Base-by-base conservation (phyloP, 2,888 invertebrate species). In the Caenorhabditis sinica region DNA sequence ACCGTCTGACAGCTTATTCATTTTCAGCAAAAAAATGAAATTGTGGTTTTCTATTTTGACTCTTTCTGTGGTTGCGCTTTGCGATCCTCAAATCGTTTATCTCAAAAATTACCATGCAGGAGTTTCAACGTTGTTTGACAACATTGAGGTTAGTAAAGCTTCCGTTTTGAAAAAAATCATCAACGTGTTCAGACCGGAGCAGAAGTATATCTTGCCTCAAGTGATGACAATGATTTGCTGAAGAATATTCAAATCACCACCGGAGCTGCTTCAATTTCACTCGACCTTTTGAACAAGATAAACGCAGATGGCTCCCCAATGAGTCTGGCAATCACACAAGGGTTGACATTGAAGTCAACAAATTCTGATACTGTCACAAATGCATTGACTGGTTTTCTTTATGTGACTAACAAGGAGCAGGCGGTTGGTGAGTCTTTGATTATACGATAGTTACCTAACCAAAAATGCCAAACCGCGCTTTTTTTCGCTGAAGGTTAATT, bases 321-420 rank as follows among this genome's bases (percentile, higher is more conserved):
- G 15, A 63, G 63, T 15, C 15, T 63, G 1, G 20, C 43, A 9
- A 63, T 63, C 6, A 43, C 63, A 20, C n/a, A 15, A 25, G 63
- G 63, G 9, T 43, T 63, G 43, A 15, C 63, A 15, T 25, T 63
- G 43, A 63, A 23, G 23, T 43, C 23, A 0, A 36, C 25, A 2
- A 65, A 65, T n/a, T 43, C 6, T 17, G 45, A 65, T 28, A 28
- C 43, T 4, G 11, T 65, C 2, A 65, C 65, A 25, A n/a, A 65
- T 28, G 65, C 17, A 6, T n/a, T 65, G 8, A 65, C 45, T 9
- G 65, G 65, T 9, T 65, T 45, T 40, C 25, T 65, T 9, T 65
- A 65, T 65, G n/a, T 65, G 4, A 65, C 65, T 4, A 65, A 25
- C 11, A 45, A 28, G 23, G n/a, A 28, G 1, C 65, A 65, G 28